Percentiles rank a stretch among this genome's conserved stretches.
phyloP scores from a whole-genome alignment of 2,888 invertebrate genomes.

The Synanthedon vespiformis region DNA sequence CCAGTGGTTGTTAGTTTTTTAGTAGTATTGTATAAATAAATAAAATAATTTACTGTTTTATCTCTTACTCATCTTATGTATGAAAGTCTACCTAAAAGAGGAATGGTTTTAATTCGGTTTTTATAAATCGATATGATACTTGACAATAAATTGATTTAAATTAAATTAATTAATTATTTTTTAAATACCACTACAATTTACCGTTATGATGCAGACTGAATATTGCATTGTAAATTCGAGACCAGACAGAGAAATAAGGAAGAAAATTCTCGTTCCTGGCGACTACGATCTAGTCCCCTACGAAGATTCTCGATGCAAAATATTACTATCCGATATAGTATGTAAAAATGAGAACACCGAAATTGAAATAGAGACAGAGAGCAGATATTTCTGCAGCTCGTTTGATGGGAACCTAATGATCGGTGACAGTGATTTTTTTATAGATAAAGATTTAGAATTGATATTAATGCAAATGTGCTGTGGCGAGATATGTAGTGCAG shows the following conservation, averaged over 20 bases:
- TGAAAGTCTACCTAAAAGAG: no score
- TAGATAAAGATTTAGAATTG: slow-evolving; percentile 67
- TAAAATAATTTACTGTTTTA: no score
- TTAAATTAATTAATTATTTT: neutral
- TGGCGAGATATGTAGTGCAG: slow-evolving; percentile 50
- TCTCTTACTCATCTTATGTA: no score
- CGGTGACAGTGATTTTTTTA: slow-evolving; percentile 54
- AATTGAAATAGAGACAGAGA: slow-evolving; percentile 37
- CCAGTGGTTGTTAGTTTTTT: no score
- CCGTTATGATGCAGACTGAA: slow-evolving; percentile 28
- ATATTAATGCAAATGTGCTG: slow-evolving; percentile 66
- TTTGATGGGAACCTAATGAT: slow-evolving; percentile 60
- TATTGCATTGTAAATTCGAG: slow-evolving; percentile 29
- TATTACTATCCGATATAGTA: slow-evolving; percentile 35
- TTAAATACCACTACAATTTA: neutral
- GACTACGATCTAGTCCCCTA: slow-evolving; percentile 50
- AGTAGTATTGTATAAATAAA: no score
- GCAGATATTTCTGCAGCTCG: slow-evolving; percentile 35
- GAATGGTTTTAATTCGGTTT: no score
- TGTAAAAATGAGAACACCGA: slow-evolving; percentile 29
- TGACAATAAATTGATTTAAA: neutral
- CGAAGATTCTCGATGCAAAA: slow-evolving; percentile 55
- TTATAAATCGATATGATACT: neutral
- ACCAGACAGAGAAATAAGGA: slow-evolving; percentile 45
- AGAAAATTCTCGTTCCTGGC: slow-evolving; percentile 43